phyloP scores from a whole-genome alignment of 2,113 vertebrate genomes.

The Promerops cafer region DNA sequence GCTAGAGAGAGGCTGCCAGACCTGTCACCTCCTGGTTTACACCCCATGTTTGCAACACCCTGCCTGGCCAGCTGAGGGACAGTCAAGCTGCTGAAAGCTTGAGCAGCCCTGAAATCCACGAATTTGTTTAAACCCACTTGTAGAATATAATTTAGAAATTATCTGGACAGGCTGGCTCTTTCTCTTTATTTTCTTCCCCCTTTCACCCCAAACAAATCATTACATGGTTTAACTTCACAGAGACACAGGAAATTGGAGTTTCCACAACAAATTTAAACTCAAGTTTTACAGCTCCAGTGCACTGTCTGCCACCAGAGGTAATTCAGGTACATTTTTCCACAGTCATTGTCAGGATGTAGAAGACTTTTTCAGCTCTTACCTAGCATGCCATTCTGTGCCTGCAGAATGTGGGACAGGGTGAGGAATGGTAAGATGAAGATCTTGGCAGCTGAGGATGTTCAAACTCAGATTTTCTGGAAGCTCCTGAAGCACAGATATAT shows the following conservation, averaged over 20 bases:
- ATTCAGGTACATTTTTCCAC: neutral
- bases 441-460: neutral
- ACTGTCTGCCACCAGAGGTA: neutral
- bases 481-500: neutral
- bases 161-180: neutral
- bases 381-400: neutral
- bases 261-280: neutral
- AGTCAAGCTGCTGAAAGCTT: neutral
- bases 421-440: neutral
- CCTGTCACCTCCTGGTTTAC: neutral
- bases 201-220: neutral
- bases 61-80: neutral
- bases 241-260: neutral
- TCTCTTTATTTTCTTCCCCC: neutral
- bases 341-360: neutral
- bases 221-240: accelerated
- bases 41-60: neutral
- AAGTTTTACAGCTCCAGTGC: neutral
- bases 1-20: neutral
- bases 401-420: neutral
- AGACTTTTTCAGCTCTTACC: neutral
- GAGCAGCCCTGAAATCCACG: neutral
- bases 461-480: neutral
- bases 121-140: neutral
- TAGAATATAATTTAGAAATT: neutral